phyloP scores from a whole-genome alignment of 1,140 invertebrate species.

The Drosophila novamexicana region DNA sequence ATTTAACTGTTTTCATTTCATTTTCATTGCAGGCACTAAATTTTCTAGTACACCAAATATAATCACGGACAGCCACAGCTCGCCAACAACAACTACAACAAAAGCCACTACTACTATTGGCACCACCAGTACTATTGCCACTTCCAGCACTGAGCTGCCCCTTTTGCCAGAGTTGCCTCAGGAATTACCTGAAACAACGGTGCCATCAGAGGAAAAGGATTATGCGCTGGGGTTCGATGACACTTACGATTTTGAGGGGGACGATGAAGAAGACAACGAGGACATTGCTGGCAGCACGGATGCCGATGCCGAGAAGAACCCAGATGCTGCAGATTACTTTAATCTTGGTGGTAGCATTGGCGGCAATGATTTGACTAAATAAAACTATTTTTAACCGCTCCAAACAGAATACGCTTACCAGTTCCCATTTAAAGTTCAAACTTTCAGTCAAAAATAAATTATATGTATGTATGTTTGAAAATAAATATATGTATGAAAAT shows the following conservation, averaged over 20 bases:
- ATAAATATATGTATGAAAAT: no score
- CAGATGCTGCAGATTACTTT: not conserved
- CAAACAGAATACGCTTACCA: no score
- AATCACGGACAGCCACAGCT: not conserved
- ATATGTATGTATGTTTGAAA: no score
- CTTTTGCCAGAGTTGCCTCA: constrained; percentile 1
- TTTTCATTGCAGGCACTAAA: not conserved
- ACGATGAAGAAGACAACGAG: not conserved
- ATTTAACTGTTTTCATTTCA: not conserved
- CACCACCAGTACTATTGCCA: constrained; percentile 20
- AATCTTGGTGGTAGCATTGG: constrained; percentile 23
- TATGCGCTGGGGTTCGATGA: not conserved
- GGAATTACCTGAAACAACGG: not conserved
- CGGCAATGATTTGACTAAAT: constrained; percentile 21
- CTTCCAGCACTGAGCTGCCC: constrained; percentile 35
- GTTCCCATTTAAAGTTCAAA: no score
- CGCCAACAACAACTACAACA: constrained; percentile 7
- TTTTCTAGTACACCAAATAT: not conserved
- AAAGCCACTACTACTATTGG: constrained; percentile 4
- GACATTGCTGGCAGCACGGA: not conserved
- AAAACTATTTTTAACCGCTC: not conserved
- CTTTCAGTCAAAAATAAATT: no score
- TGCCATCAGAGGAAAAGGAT: not conserved
- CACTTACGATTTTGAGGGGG: not conserved
- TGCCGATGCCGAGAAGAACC: not conserved